Percentiles rank a stretch among this genome's conserved stretches.
Evolutionary conservation across 2,113 vertebrate genomes (phyloP).

Genomic region (Chamaea fasciata): DNA sequence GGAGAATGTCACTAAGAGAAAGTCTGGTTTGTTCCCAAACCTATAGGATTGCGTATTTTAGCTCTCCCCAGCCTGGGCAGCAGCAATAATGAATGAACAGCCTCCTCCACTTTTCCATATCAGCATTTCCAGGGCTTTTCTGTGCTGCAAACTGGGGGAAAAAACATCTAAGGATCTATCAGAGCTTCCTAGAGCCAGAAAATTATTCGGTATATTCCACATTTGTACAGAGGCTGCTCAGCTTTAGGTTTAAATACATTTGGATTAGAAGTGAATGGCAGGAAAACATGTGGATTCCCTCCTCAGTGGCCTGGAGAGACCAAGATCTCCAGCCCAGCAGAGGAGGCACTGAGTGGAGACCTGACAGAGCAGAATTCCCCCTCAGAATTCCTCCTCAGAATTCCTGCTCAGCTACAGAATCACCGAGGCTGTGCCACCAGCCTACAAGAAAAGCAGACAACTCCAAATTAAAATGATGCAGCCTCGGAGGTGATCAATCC

Average conservation of each 20-base stretch:
- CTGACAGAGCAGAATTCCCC: background rate
- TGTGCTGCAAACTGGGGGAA: background rate
- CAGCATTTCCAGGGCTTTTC: background rate
- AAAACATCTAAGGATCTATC: accelerated
- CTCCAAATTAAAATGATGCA: background rate
- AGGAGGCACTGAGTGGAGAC: background rate
- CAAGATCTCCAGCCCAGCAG: background rate
- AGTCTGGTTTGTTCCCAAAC: background rate
- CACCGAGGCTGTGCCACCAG: background rate
- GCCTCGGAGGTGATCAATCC: background rate
- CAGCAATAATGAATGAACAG: background rate
- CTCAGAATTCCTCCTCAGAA: background rate
- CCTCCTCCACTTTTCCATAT: background rate
- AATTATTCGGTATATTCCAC: background rate
- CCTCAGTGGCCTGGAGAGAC: background rate
- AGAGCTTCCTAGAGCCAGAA: background rate
- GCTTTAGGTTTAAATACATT: background rate
- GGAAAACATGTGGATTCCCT: background rate
- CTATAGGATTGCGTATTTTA: background rate
- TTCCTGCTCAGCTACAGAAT: too few relatives aligned
- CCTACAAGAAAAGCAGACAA: too few relatives aligned
- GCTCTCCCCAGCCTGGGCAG: background rate
- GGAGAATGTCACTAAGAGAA: background rate
- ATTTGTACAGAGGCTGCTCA: background rate
- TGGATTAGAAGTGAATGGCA: accelerated